Conservation (phyloP, 37 sponge, comb jelly and placozoan genomes). For the Axinella damicornis region DNA sequence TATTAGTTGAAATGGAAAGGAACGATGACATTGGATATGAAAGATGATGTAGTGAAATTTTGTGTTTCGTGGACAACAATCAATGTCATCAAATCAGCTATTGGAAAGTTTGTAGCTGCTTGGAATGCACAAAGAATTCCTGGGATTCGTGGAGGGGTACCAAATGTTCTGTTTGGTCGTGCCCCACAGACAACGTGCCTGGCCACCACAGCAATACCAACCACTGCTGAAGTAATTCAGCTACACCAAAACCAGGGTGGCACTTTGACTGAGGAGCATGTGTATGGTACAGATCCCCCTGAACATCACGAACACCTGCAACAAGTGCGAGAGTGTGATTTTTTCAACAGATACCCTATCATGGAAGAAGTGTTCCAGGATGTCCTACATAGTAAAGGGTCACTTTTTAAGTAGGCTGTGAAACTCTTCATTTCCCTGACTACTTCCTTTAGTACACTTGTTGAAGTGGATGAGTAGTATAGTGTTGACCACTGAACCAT, state of each 20-base stretch:
- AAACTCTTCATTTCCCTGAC: not conserved
- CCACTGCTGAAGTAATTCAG: constrained; percentile 14
- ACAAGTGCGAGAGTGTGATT: constrained; percentile 16
- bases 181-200: not conserved
- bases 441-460: no score
- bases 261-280: not conserved
- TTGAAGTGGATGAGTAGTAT: no score
- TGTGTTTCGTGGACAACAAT: constrained; percentile 41
- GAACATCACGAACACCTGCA: not conserved
- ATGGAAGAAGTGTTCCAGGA: constrained; percentile 26
- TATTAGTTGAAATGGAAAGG: constrained; percentile 10
- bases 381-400: constrained; percentile 6
- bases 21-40: constrained; percentile 22
- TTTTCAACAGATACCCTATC: not conserved
- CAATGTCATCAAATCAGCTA: not conserved
- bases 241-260: constrained; percentile 2
- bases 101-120: constrained; percentile 1
- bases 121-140: constrained; percentile 52
- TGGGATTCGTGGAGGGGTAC: constrained; percentile 15
- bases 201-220: not conserved
- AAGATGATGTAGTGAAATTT: constrained; percentile 34
- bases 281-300: constrained; percentile 33
- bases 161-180: constrained; percentile 5
- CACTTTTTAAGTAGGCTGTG: constrained; percentile 15
- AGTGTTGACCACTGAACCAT: no score